phyloP scores from a whole-genome alignment of 2,797 vertebrate genomes.

The Tachyglossus aculeatus region DNA sequence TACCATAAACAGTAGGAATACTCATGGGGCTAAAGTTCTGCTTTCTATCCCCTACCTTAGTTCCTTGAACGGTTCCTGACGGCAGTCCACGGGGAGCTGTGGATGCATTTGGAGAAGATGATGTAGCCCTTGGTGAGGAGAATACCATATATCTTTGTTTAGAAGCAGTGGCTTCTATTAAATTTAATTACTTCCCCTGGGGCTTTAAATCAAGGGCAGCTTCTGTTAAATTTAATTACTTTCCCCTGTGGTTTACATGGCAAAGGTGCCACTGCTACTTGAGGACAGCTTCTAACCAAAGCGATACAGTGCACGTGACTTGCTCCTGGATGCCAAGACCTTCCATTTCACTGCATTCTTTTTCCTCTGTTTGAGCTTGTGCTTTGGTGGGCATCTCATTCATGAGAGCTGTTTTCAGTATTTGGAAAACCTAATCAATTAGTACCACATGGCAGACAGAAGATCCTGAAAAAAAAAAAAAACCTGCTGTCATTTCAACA shows the following conservation, averaged over 20 bases:
- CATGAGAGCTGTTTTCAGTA: constrained; percentile 42
- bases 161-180: constrained; percentile 60
- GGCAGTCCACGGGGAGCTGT: constrained; percentile 8
- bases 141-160: constrained; percentile 65
- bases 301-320: constrained; percentile 8
- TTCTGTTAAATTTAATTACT: constrained; percentile 67
- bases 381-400: constrained; percentile 34
- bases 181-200: constrained; percentile 67
- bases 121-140: constrained; percentile 43
- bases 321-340: background rate
- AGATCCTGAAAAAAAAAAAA: constrained; percentile 32
- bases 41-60: background rate
- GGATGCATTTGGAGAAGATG: background rate
- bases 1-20: background rate
- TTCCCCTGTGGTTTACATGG: constrained; percentile 61
- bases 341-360: background rate
- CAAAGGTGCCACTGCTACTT: constrained; percentile 54
- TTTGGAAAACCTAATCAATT: constrained; percentile 56
- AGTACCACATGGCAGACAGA: constrained; percentile 52
- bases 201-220: constrained; percentile 67
- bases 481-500: constrained; percentile 36
- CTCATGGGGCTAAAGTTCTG: background rate
- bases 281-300: constrained; percentile 27
- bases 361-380: constrained; percentile 2
- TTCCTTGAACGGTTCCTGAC: constrained; percentile 4